Evolutionary conservation across 2,888 invertebrate genomes (phyloP), one percentile per base, ranked within the genome.

Genomic region (Yponomeuta plumbellus): DNA sequence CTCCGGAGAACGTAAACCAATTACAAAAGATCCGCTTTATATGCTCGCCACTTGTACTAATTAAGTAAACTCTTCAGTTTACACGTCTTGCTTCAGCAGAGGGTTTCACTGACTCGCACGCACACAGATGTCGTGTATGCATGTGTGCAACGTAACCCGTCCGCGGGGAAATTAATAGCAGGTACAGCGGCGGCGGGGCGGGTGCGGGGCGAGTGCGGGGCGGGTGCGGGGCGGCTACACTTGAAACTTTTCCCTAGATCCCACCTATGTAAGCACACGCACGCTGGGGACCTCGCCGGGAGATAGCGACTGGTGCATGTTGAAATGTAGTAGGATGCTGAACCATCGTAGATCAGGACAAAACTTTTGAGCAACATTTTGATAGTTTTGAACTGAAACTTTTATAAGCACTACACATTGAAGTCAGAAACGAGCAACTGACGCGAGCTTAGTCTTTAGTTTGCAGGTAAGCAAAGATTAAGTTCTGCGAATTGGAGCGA

Each of bases 161-260:
- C 77, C 79, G 73, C 70, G 75, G 79, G 83, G 79, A 81, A 80
- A 83, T 82, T 81, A 81, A 77, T 77, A 77, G 77, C 80, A 74
- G 77, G 72, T 69, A 71, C 72, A 68, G 70, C 71, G 71, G 3
- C 17, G 11, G 8, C 57, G 20, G 8, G 11, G 58, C 56, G 56
- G 56, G 17, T 1, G 56, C 56, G 56, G 56, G 68, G 70, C 71
- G 71, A 4, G n/a, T 4, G n/a, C 56, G 21, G 21, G 22, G 58
- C 58, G 58, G 8, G 0, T 1, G 58, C 20, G 58, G 22, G 44
- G 17, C 3, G 44, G 44, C 44, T 52, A 52, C 58, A 58, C 21
- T 58, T 22, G 58, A 20, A 58, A 58, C 58, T 58, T 58, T 58
- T 58, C 20, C 58, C 58, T 58, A 58, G 20, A 58, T 21, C 11